Evolutionary conservation across 2,888 invertebrate genomes (phyloP).

Genomic region (Melieria omissa): DNA sequence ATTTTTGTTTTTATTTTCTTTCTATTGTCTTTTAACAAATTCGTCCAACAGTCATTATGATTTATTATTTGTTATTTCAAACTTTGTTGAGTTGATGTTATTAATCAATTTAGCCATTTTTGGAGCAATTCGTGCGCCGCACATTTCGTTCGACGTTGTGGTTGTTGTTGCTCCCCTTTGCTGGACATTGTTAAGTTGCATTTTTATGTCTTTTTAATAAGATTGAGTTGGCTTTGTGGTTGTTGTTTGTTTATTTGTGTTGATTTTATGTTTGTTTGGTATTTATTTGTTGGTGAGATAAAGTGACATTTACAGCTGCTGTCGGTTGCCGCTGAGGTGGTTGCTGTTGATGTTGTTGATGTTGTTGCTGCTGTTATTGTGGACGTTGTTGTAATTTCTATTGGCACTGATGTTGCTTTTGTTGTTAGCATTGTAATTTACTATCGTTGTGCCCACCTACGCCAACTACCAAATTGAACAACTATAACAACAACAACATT

Average conservation of each 20-base stretch:
- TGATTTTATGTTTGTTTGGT: too few relatives aligned
- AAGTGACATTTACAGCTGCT: slow-evolving; percentile 15
- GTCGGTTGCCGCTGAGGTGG: neutral
- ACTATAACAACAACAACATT: neutral
- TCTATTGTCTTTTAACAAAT: too few relatives aligned
- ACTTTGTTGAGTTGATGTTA: too few relatives aligned
- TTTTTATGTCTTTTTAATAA: neutral
- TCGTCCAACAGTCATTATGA: too few relatives aligned
- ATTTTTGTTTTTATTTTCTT: too few relatives aligned
- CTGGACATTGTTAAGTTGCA: too few relatives aligned
- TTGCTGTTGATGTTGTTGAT: neutral
- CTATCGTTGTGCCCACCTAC: neutral
- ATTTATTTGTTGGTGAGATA: neutral
- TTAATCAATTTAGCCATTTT: too few relatives aligned
- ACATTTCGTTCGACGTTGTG: too few relatives aligned
- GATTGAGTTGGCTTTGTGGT: neutral
- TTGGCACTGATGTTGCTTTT: neutral
- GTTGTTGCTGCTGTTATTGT: slow-evolving; percentile 6
- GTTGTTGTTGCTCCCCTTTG: too few relatives aligned
- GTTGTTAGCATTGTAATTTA: neutral
- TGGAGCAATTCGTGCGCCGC: too few relatives aligned
- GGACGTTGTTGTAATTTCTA: neutral
- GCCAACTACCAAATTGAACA: neutral
- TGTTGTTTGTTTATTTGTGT: too few relatives aligned
- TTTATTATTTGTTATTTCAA: too few relatives aligned